A percentile compares a stretch with the other conserved stretches of the same genome.
phyloP scores from a whole-genome alignment of 2,888 invertebrate species.

The Tromatobia lineatoria region DNA sequence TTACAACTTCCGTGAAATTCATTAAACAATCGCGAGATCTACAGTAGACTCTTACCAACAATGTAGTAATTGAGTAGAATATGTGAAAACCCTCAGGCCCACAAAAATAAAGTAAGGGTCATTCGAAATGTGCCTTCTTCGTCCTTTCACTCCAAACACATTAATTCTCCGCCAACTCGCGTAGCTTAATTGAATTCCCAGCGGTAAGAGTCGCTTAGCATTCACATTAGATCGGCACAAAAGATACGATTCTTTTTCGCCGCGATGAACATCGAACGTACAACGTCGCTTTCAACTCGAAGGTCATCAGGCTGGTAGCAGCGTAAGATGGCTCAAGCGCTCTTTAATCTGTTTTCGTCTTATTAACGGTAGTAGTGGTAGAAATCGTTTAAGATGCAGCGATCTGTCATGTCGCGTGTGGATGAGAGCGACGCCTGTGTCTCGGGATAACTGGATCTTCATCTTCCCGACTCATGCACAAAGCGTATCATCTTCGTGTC shows the following conservation, averaged over 20 bases:
- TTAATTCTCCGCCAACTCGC: constrained; percentile 38
- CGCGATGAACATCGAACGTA: constrained; percentile 49
- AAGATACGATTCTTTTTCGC: constrained; percentile 70
- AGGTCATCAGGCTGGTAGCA: constrained; percentile 52
- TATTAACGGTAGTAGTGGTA: constrained; percentile 56
- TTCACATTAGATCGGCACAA: constrained; percentile 49
- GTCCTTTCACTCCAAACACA: constrained; percentile 34
- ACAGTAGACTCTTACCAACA: neutral
- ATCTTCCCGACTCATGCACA: constrained; percentile 32
- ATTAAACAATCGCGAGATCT: too few species aligned
- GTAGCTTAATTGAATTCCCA: constrained; percentile 58
- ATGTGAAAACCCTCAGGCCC: constrained; percentile 25
- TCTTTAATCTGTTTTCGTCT: constrained; percentile 16
- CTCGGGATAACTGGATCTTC: constrained; percentile 52
- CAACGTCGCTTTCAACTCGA: constrained; percentile 39
- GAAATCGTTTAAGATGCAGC: constrained; percentile 67
- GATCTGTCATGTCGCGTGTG: constrained; percentile 66
- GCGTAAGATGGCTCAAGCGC: constrained; percentile 44
- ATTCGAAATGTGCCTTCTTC: constrained; percentile 6
- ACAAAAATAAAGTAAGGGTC: neutral
- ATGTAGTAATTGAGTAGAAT: neutral
- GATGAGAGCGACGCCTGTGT: constrained; percentile 41
- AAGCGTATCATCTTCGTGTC: constrained; percentile 57
- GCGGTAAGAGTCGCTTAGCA: constrained; percentile 35
- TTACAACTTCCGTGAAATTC: too few species aligned